Base-by-base conservation (phyloP, 2,113 vertebrate genomes). In the Pristiophorus japonicus region DNA sequence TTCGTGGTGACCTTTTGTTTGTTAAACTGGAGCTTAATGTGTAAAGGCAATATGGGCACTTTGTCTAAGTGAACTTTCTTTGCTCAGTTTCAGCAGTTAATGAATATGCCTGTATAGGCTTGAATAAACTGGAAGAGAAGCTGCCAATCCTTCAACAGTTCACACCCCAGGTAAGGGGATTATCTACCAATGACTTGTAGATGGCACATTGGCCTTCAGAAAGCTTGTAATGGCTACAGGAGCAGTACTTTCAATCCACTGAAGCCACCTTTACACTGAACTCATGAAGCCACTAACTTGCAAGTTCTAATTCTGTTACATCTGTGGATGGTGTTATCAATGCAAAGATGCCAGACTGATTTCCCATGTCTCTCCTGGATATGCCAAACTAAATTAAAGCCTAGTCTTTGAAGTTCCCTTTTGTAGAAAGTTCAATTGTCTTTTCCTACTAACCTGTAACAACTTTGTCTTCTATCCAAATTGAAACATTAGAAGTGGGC, bases 111-210 rank as follows among this genome's bases (percentile, higher is more conserved):
- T 98, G 98, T 92, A 98, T 97, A 96, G 98, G 98, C 0, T 96
- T 99, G 96, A 98, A 99, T 95, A 98, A 98, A 63, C 97, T 99
- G 97, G 98, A 99, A 94, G 97, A 98, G 96, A 98, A 91, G 1
- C 95, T 99, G 95, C 98, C 99, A 0, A 97, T 98, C 96, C 97
- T 99, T 96, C 98, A 99, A 30, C 97, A 98, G 95, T 98, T 98
- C 2, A 97, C 98, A 2, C 98, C 98, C 55, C 98, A 99, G 98
- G 99, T 99, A 96, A 96, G 95, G 95, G 95, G 65, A 47, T 27
- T 11, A 30, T 88, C 47, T 11, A 27, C 85, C 47, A 24, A 55
- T 88, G 85, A 88, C 24, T 0, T 42, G 78, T 18, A 70, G 67
- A 70, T 70, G 59, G 59, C 10, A 59, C 59, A n/a, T 59, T 59